Evolutionary conservation across 2,113 vertebrate species (phyloP).

Genomic region (Ctenodactylus gundi): DNA sequence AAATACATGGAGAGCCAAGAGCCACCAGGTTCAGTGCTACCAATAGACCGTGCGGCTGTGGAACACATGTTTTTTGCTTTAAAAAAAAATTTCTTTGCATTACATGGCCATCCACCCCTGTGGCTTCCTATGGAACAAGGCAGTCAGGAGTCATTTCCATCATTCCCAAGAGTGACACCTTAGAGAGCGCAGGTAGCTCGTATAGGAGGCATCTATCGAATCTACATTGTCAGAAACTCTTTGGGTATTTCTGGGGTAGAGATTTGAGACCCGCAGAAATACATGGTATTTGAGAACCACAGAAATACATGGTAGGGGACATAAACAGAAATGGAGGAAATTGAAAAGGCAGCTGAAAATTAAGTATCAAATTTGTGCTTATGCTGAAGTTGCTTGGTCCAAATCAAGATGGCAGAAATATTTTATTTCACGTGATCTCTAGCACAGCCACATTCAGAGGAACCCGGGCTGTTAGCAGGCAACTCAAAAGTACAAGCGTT

Average conservation of each 20-base stretch:
- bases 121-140: neutral
- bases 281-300: neutral
- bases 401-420: neutral
- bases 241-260: neutral
- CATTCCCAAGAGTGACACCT: neutral
- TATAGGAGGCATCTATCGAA: neutral
- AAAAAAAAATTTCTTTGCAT: too few species aligned
- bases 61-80: too few species aligned
- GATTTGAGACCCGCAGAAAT: neutral
- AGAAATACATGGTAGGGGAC: neutral
- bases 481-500: slow-evolving; percentile 4
- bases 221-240: neutral
- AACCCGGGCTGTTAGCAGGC: neutral
- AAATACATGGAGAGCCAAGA: neutral
- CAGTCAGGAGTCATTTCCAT: neutral
- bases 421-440: neutral
- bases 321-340: slow-evolving; percentile 14
- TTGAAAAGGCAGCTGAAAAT: neutral
- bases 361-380: neutral
- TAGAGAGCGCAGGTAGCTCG: neutral
- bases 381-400: neutral
- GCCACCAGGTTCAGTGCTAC: neutral
- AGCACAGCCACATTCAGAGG: neutral
- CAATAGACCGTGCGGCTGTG: neutral
- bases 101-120: too few species aligned